A percentile compares a stretch with the other conserved stretches of the same genome.
Evolutionary conservation across 2,888 invertebrate genomes (phyloP).

Genomic region (Caradrina clavipalpis): DNA sequence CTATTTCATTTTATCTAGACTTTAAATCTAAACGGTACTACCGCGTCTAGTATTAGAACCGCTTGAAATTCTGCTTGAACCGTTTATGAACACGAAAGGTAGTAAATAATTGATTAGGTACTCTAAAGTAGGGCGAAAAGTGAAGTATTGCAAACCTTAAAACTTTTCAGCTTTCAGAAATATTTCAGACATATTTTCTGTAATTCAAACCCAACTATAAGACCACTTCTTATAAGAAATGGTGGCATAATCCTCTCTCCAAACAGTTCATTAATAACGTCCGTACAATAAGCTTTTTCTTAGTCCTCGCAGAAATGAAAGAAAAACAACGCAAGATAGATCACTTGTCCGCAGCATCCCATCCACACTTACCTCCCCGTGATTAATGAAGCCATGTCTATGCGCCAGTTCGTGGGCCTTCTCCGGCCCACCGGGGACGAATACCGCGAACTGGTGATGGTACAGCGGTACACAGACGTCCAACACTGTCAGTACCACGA

Average conservation of each 20-base stretch:
- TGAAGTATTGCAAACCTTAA: not conserved
- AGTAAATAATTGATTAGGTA: slow-evolving; percentile 24
- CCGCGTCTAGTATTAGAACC: slow-evolving; percentile 25
- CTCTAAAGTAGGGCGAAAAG: slow-evolving; percentile 7
- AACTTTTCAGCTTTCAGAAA: slow-evolving; percentile 5
- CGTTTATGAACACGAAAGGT: slow-evolving; percentile 37
- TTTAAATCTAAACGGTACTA: slow-evolving; percentile 43
- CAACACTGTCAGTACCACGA: slow-evolving; percentile 85
- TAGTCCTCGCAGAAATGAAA: slow-evolving; percentile 55
- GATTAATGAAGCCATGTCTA: slow-evolving; percentile 87
- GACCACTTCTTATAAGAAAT: slow-evolving; percentile 34
- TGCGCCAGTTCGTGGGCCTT: slow-evolving; percentile 84
- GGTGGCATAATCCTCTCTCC: slow-evolving; percentile 32
- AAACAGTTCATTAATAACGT: slow-evolving; percentile 62
- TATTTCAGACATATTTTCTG: not conserved
- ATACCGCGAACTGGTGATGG: slow-evolving; percentile 82
- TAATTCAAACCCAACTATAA: slow-evolving; percentile 25
- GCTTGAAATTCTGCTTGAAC: slow-evolving; percentile 39
- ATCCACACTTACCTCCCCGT: slow-evolving; percentile 84
- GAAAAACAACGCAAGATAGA: slow-evolving; percentile 62
- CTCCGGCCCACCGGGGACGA: slow-evolving; percentile 77
- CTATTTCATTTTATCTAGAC: slow-evolving; percentile 49
- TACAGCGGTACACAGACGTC: slow-evolving; percentile 86
- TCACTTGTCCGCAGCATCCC: slow-evolving; percentile 55
- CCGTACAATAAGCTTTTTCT: slow-evolving; percentile 55